Percentiles rank a stretch among this genome's conserved stretches.
These are phyloP conservation scores for Erannis defoliaria DNA, from an alignment of 2,888 invertebrate genomes.

Conservation along the genomic window DNA sequence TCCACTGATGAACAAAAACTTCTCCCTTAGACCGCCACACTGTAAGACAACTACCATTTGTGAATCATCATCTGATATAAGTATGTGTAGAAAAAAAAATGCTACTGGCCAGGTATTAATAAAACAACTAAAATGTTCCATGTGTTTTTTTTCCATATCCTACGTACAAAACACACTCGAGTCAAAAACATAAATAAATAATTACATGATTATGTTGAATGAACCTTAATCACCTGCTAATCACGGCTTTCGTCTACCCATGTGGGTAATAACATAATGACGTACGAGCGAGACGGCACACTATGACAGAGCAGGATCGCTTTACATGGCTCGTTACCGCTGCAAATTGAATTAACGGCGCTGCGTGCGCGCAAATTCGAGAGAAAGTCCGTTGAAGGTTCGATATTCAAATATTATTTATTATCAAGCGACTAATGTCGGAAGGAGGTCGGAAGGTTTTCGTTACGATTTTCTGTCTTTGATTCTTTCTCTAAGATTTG, in stretches of 20 bases:
- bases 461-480: neutral
- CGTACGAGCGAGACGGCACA: slow-evolving; percentile 58
- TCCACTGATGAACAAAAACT: no score
- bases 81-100: no score
- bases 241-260: slow-evolving; percentile 76
- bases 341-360: slow-evolving; percentile 45
- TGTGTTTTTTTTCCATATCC: slow-evolving; percentile 56
- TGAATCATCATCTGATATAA: no score
- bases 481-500: no score
- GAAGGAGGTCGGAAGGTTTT: no score
- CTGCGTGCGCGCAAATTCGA: slow-evolving; percentile 61
- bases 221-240: slow-evolving; percentile 83
- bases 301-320: slow-evolving; percentile 50
- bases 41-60: no score
- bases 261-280: slow-evolving; percentile 81
- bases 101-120: no score
- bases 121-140: slow-evolving; percentile 31
- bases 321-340: slow-evolving; percentile 39
- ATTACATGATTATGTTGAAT: slow-evolving; percentile 84
- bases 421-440: neutral
- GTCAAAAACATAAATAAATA: slow-evolving; percentile 84
- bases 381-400: slow-evolving; percentile 53
- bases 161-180: slow-evolving; percentile 78
- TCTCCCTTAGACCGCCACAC: no score
- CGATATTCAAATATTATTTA: slow-evolving; percentile 34